Evolutionary conservation across 2,888 invertebrate genomes (phyloP).

Genomic region (Amphimallon solstitiale): DNA sequence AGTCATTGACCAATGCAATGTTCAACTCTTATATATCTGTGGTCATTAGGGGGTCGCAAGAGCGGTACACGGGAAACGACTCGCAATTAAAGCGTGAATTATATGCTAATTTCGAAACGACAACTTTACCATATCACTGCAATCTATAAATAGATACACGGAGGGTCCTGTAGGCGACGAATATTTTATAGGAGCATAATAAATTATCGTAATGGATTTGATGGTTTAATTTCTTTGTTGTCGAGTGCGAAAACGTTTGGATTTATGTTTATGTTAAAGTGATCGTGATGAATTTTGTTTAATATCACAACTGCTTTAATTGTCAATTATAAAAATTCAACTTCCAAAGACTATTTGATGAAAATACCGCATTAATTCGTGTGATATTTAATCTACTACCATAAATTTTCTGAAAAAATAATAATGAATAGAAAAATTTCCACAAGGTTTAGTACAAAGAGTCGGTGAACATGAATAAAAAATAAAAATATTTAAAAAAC

Average conservation of each 20-base stretch:
- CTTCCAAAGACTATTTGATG: too few species aligned
- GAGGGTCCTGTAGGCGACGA: conserved; percentile 38
- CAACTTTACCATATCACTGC: conserved; percentile 36
- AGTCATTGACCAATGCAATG: conserved; percentile 54
- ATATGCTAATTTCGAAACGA: conserved; percentile 47
- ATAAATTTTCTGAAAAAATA: too few species aligned
- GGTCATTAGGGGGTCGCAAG: conserved; percentile 41
- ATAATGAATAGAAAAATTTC: too few species aligned
- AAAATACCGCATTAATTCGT: too few species aligned
- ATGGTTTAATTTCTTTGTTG: conserved; percentile 25
- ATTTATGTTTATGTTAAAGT: not conserved
- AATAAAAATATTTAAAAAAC: too few species aligned
- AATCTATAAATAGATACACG: conserved; percentile 48
- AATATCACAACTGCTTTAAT: too few species aligned
- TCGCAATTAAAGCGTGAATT: conserved; percentile 51
- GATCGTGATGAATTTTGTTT: too few species aligned
- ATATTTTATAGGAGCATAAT: conserved; percentile 41
- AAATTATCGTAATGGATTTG: conserved; percentile 46
- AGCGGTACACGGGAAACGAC: conserved; percentile 36
- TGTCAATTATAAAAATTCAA: too few species aligned
- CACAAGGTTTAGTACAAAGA: too few species aligned
- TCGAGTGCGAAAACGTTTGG: conserved; percentile 14
- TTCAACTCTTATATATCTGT: conserved; percentile 34
- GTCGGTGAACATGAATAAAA: too few species aligned
- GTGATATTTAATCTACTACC: too few species aligned